Base-by-base conservation (phyloP, 2,113 vertebrate genomes). In the Petaurus breviceps region DNA sequence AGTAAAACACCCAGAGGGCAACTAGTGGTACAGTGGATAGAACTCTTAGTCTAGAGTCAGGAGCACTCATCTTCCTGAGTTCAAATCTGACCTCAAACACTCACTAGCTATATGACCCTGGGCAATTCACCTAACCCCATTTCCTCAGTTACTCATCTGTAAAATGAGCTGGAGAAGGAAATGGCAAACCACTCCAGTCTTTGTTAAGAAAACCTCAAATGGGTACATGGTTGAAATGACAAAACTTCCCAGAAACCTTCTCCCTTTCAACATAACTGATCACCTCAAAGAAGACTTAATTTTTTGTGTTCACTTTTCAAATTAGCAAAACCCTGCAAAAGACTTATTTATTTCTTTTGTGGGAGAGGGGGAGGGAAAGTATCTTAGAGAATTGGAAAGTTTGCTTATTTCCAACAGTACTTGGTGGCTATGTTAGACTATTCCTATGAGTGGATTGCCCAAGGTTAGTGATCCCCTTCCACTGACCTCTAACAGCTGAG, bases 321-420 rank as follows among this genome's bases (percentile, higher is more conserved):
- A n/a, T 84, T 43, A 43, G 5, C 68, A 43, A 43, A 84, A 8
- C 68, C 43, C n/a, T 84, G n/a, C 19, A 8, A 84, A 19, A 84
- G 10, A 43, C 5, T 7, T 22, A 14, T 14, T 84, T 43, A 84
- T 84, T 84, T 84, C 16, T 84, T 84, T 84, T n/a, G 23, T 19
- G 37, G 31, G 31, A 7, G 16, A 84, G 43, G 22, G 49, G 12
- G n/a, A 43, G 49, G 12, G n/a, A 94, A 96, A 93, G 51, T 46
- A 51, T n/a, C 1, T 68, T 94, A 93, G 89, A 95, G 50, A 24
- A 28, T 31, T 93, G 89, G 94, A 84, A 55, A 19, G 90, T 54
- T 96, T 94, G 26, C 94, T 97, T 68, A 68, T 68, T 68, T 89
- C 90, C 95, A 92, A 31, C 94, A 95, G 51, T 89, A 93, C 52